These are phyloP conservation scores for Catharus fuscescens DNA, from an alignment of 2,113 vertebrate genomes.

Conservation along the genomic window DNA sequence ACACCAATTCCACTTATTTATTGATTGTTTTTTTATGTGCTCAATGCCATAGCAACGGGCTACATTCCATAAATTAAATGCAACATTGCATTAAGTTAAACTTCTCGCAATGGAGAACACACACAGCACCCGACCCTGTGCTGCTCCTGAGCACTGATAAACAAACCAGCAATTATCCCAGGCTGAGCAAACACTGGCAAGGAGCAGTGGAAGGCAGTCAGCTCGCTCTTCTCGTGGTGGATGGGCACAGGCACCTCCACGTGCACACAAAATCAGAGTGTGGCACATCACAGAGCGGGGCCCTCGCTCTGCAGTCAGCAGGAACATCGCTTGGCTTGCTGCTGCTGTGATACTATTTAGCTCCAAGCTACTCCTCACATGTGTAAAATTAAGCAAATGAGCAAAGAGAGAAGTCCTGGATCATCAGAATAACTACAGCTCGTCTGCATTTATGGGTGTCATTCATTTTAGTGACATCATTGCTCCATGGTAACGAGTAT, in stretches of 20 bases:
- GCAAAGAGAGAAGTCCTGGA: slow-evolving; percentile 62
- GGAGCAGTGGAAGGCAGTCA: background rate
- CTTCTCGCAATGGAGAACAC: background rate
- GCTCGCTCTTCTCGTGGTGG: background rate
- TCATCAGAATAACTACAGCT: slow-evolving; percentile 67
- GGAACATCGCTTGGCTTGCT: background rate
- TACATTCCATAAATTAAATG: slow-evolving; percentile 56
- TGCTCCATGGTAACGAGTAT: slow-evolving; percentile 69
- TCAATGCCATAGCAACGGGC: slow-evolving; percentile 55
- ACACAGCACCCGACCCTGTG: background rate
- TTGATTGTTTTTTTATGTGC: slow-evolving; percentile 58
- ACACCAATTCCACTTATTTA: slow-evolving; percentile 71
- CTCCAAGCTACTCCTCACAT: slow-evolving; percentile 47
- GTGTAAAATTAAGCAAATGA: slow-evolving; percentile 66
- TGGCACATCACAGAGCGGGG: background rate
- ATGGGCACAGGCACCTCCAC: background rate
- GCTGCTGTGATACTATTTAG: slow-evolving; percentile 16
- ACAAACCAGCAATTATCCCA: background rate
- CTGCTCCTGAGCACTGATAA: background rate
- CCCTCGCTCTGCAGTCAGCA: background rate
- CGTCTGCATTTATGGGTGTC: slow-evolving; percentile 69
- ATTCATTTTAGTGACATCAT: slow-evolving; percentile 71
- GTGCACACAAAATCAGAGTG: background rate
- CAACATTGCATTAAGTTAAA: slow-evolving; percentile 58
- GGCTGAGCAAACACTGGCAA: background rate